Conservation (phyloP, 2,888 invertebrate genomes). For the Lepidonotus clava region DNA sequence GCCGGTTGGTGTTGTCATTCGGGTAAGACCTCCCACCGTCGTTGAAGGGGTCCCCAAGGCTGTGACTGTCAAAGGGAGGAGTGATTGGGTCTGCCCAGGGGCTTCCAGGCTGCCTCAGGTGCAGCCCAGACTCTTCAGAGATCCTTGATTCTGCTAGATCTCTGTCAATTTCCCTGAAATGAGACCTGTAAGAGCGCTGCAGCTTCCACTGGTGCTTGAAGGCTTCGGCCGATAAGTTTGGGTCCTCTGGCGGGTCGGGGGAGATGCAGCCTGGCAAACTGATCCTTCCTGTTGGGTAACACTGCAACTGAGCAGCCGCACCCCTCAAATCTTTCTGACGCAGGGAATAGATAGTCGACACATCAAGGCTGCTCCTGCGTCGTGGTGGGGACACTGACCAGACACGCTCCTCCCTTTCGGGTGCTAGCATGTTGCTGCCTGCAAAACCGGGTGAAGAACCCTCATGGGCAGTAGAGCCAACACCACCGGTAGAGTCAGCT, state of each 20-base stretch:
- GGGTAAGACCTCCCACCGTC: background rate
- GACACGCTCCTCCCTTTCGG: background rate
- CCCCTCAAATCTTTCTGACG: background rate
- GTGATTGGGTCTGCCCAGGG: constrained; percentile 4
- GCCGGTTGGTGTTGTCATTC: background rate
- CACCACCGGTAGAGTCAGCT: background rate
- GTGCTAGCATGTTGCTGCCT: too few species aligned
- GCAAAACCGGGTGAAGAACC: too few species aligned
- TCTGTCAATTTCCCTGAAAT: background rate
- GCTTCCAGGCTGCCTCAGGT: background rate
- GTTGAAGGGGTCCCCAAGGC: background rate
- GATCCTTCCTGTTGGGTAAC: background rate
- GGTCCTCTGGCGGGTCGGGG: constrained; percentile 6
- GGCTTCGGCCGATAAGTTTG: background rate
- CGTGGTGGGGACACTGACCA: background rate
- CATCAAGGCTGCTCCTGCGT: constrained; percentile 7
- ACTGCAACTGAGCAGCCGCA: background rate
- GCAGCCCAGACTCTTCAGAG: background rate
- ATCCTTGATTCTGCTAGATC: background rate
- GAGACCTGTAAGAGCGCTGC: background rate
- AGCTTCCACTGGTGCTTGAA: background rate
- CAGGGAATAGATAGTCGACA: constrained; percentile 29
- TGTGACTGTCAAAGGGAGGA: background rate
- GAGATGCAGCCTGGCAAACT: constrained; percentile 23
- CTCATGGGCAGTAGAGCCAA: too few species aligned